Base-by-base conservation (phyloP, 2,797 vertebrate genomes). In the Pyrocephalus nanus region DNA sequence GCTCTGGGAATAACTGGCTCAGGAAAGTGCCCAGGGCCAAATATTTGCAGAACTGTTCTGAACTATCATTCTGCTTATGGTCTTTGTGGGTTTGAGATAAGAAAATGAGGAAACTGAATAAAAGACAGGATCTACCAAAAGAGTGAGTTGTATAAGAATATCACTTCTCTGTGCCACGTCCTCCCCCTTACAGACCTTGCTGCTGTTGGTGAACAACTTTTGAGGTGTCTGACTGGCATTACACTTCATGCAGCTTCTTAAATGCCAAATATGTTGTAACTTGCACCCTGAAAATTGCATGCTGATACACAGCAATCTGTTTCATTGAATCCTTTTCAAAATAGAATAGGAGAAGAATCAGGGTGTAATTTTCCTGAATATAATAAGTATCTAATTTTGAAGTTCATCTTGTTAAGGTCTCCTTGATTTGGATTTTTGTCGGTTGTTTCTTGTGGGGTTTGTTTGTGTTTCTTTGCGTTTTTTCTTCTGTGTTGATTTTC, bases 11-110 rank as follows among this genome's bases (percentile, higher is more conserved):
- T 9, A 65, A 40, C 19, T 48, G 30, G 36, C 45, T 78, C 66
- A 45, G 60, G 55, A 81, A 78, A 61, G 58, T n/a, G 87, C 54
- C n/a, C 53, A 61, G 65, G 58, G 22, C 50, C 69, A 71, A 75
- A 48, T 71, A 53, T 88, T 85, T 89, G 70, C 82, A 88, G 76
- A 93, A 91, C 42, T 90, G n/a, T 76, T 88, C 51, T 84, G 66
- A 92, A 67, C 36, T 81, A 83, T 78, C 15, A 0, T 86, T 90
- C 82, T 81, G 62, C 79, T 88, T 76, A 84, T 60, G 79, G 76
- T 88, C 90, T 90, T 92, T 90, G 92, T 47, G 79, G 92, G 88
- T 96, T 94, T 92, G 79, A 88, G 92, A 95, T 92, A 95, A 93
- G 79, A 88, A 92, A 86, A 70, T 67, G 87, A 93, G 82, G 93